Evolutionary conservation across 2,113 vertebrate species (phyloP), one percentile per base, ranked within the genome.

Genomic region (Amblyornis subalaris): DNA sequence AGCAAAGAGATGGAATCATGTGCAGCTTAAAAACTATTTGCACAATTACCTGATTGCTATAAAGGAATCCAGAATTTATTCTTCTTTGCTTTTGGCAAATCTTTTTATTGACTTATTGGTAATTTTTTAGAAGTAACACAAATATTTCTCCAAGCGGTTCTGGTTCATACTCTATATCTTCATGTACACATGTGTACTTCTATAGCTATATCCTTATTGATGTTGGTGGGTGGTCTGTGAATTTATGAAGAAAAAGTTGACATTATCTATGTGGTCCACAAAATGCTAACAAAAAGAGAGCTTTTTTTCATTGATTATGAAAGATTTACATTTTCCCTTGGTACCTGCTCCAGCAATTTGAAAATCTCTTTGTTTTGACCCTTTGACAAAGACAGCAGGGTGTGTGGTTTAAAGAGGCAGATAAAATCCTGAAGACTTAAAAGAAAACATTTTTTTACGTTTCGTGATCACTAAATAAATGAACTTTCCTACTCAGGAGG

Each of bases 401-500:
- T 92, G 35, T 80, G 61, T 67, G 25, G 38, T 64, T 93, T 80
- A 86, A 57, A 90, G 36, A 80, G 60, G 47, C 21, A 85, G 72
- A 92, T 57, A 90, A 88, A 94, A 74, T 70, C 28, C 35, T 74
- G 40, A 89, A 69, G 53, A 58, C 26, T 36, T 64, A 74, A 94
- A 88, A 74, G 75, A 73, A 93, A 96, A 91, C 10, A 88, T 66
- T 70, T 89, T 91, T 88, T 92, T 70, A 76, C 44, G 62, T 90
- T 90, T 88, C 11, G 36, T 47, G 58, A 79, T 69, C 62, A 57
- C 42, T 80, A 67, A 84, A 88, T 86, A 90, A 94, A 96, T 93
- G 83, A 92, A 90, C 67, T 54, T 85, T 70, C 33, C 65, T 86
- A 51, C 76, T 90, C 55, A 76, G 57, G 71, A 85, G 83, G 79